A percentile compares a stretch with the other conserved stretches of the same genome.
These are phyloP conservation scores for Diarsia mendica DNA, from an alignment of 2,888 invertebrate species.

Conservation along the genomic window DNA sequence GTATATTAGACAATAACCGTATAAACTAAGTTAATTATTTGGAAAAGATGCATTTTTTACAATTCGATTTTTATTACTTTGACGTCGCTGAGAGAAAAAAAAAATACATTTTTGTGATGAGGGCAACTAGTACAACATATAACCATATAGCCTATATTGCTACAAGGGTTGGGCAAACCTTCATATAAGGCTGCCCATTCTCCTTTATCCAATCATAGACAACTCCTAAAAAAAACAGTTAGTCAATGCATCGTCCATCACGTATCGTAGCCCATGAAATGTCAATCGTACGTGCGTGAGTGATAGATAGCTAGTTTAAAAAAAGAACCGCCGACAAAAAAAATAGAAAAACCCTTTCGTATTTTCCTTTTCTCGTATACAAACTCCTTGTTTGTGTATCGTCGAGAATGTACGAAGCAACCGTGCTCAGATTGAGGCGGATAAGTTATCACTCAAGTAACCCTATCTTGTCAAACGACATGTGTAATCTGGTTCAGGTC, in stretches of 20 bases:
- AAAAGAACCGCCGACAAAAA: constrained; percentile 23
- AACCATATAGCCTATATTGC: too few relatives aligned
- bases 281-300: constrained; percentile 54
- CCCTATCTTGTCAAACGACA: constrained; percentile 66
- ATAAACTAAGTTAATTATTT: too few relatives aligned
- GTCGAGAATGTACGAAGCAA: constrained; percentile 47
- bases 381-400: constrained; percentile 53
- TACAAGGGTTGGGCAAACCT: too few relatives aligned
- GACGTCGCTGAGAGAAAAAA: too few relatives aligned
- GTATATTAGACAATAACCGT: too few relatives aligned
- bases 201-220: not conserved
- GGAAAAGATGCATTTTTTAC: too few relatives aligned
- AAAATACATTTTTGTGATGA: too few relatives aligned
- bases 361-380: constrained; percentile 20
- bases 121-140: too few relatives aligned
- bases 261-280: constrained; percentile 44
- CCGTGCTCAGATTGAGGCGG: constrained; percentile 60
- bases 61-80: too few relatives aligned
- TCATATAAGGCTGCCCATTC: too few relatives aligned
- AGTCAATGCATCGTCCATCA: constrained; percentile 46
- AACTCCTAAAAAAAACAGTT: constrained; percentile 16
- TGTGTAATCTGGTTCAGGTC: constrained; percentile 65
- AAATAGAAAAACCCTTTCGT: constrained; percentile 1
- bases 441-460: constrained; percentile 65
- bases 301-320: constrained; percentile 58